A percentile compares a stretch with the other conserved stretches of the same genome.
These are phyloP conservation scores for Drosophila meridionalis DNA, from an alignment of 2,888 invertebrate genomes.

Conservation along the genomic window DNA sequence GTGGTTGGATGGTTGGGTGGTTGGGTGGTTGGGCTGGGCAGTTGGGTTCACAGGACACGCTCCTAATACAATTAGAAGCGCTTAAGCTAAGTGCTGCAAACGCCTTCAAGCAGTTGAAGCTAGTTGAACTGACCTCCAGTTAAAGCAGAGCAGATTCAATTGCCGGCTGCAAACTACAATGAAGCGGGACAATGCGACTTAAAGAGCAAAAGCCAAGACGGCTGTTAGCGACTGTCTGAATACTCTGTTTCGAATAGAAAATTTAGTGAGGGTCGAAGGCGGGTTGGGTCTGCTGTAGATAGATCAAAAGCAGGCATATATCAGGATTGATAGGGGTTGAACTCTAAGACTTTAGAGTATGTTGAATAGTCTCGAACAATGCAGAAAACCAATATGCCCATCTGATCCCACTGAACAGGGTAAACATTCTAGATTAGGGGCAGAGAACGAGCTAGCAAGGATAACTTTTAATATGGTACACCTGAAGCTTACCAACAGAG, in stretches of 20 bases:
- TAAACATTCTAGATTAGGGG: no score
- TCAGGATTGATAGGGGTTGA: no score
- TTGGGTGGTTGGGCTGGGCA: constrained; percentile 1
- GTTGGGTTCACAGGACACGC: constrained; percentile 57
- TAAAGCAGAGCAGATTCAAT: constrained; percentile 6
- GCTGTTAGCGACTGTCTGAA: neutral
- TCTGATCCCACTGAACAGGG: no score
- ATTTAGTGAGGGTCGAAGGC: neutral
- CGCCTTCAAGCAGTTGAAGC: constrained; percentile 21
- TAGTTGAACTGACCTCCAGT: constrained; percentile 33
- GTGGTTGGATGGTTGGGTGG: neutral
- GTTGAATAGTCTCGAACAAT: no score
- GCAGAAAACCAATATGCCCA: no score
- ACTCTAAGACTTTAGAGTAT: neutral
- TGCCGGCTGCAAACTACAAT: constrained; percentile 1
- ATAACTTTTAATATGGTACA: no score
- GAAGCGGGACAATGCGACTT: neutral
- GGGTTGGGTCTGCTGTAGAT: neutral
- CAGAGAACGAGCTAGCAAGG: no score
- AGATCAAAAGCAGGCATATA: no score
- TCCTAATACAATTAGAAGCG: constrained; percentile 77
- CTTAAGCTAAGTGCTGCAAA: constrained; percentile 72
- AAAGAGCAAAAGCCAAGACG: neutral
- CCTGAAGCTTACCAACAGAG: no score
- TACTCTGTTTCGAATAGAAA: neutral